phyloP scores from a whole-genome alignment of 2,888 invertebrate species.

The Zygogramma bicolorata region DNA sequence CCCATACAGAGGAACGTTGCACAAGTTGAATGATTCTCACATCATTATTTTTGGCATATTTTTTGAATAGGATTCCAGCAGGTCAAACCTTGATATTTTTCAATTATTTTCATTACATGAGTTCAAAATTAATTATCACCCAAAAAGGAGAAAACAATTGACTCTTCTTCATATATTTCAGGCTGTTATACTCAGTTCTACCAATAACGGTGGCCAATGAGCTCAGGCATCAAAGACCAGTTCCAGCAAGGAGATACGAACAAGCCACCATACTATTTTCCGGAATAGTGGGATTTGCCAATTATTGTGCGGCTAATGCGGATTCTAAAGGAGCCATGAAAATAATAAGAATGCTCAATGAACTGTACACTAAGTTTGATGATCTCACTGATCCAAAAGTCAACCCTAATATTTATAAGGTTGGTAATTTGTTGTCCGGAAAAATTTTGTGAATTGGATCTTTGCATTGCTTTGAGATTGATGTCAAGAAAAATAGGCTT shows the following conservation, averaged over 20 bases:
- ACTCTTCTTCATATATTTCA: slow-evolving; percentile 62
- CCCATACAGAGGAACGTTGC: too few relatives aligned
- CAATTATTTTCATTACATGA: not conserved
- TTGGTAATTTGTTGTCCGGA: slow-evolving; percentile 57
- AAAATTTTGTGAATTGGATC: not conserved
- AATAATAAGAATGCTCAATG: slow-evolving; percentile 93
- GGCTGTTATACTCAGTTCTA: slow-evolving; percentile 92
- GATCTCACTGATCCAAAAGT: slow-evolving; percentile 91
- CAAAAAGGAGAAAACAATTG: too few relatives aligned
- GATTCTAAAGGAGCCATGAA: slow-evolving; percentile 96
- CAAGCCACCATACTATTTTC: slow-evolving; percentile 94
- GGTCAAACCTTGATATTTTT: too few relatives aligned
- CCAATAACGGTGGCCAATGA: slow-evolving; percentile 96
- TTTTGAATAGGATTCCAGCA: too few relatives aligned
- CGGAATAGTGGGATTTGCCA: slow-evolving; percentile 92
- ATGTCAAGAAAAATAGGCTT: too few relatives aligned
- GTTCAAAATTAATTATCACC: too few relatives aligned
- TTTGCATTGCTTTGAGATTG: too few relatives aligned
- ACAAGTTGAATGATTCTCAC: too few relatives aligned
- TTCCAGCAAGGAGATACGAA: slow-evolving; percentile 89
- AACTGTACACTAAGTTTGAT: slow-evolving; percentile 94
- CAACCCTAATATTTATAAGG: slow-evolving; percentile 96
- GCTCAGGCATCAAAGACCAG: slow-evolving; percentile 90
- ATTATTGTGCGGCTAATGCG: slow-evolving; percentile 90
- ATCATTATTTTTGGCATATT: too few relatives aligned